A percentile compares a stretch with the other conserved stretches of the same genome.
Evolutionary conservation across 2,797 vertebrate genomes (phyloP).

Genomic region (Botia almorhae): DNA sequence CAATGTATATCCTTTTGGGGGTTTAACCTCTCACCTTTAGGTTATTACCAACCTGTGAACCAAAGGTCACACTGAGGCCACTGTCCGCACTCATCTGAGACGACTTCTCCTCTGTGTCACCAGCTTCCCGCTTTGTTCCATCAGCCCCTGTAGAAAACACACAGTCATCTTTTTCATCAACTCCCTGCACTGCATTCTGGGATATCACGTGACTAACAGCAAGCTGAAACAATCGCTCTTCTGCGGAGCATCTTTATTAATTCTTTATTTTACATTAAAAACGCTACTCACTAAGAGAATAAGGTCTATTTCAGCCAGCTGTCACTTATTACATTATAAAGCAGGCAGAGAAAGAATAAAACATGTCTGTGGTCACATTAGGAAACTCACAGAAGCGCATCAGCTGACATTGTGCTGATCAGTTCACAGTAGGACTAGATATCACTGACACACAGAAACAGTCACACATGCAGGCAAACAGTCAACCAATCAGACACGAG

Average conservation of each 20-base stretch:
- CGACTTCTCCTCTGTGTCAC: slow-evolving; percentile 94
- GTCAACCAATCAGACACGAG: slow-evolving; percentile 52
- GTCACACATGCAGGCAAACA: slow-evolving; percentile 62
- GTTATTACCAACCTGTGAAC: slow-evolving; percentile 85
- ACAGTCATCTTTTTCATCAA: slow-evolving; percentile 56
- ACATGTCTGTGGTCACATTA: slow-evolving; percentile 22
- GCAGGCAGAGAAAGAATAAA: slow-evolving; percentile 41
- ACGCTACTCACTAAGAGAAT: neutral
- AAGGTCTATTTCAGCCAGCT: slow-evolving; percentile 23
- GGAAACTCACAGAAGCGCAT: slow-evolving; percentile 42
- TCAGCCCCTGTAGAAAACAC: slow-evolving; percentile 84
- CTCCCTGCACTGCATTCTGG: slow-evolving; percentile 51
- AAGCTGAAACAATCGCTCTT: slow-evolving; percentile 37
- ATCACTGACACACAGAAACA: slow-evolving; percentile 57
- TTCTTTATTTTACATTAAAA: neutral
- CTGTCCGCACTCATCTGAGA: slow-evolving; percentile 97
- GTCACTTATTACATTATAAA: slow-evolving; percentile 38
- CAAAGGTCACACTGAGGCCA: slow-evolving; percentile 90
- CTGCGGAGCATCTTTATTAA: neutral
- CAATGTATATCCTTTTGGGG: neutral
- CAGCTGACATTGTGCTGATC: slow-evolving; percentile 39
- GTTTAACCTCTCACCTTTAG: neutral
- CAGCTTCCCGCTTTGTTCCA: slow-evolving; percentile 79
- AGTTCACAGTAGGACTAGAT: slow-evolving; percentile 49
- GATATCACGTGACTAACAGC: slow-evolving; percentile 62